Base-by-base conservation (phyloP, 2,797 vertebrate species). In the Poecilia velifera region DNA sequence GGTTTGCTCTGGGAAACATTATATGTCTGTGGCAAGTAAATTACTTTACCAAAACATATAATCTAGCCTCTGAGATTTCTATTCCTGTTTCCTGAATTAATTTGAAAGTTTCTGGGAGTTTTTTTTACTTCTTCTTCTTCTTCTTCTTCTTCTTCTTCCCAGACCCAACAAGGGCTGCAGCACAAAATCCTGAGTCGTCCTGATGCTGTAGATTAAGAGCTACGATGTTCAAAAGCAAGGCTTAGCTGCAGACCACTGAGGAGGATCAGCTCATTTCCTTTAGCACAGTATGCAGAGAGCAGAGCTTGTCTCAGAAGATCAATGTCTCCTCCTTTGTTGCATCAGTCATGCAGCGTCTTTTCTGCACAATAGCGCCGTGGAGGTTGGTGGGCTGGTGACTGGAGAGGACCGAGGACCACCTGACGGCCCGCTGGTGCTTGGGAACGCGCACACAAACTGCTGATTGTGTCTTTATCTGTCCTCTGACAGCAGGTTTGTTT, bases 211-310 rank as follows among this genome's bases (percentile, higher is more conserved):
- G 92, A 93, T 93, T 94, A 92, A 88, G 82, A 74, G 74, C 88
- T 91, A 83, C 88, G 89, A 90, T 34, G 45, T 22, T 76, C 76
- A 83, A 92, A 92, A 86, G 82, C 91, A 92, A 87, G 91, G 87
- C 91, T 93, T 93, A 89, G 88, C 89, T 89, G 90, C 86, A 84
- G 89, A 91, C 90, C 84, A 89, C 86, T 94, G 84, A 78, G 90
- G 85, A 90, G 92, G 87, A 95, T 95, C 94, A 88, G 86, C 91
- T 94, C 86, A 92, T 90, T 95, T 95, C 92, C 93, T 89, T 90
- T 79, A 89, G 57, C 82, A 76, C 89, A 86, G 88, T 84, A 87
- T 49, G 86, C 89, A 88, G 90, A 90, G 88, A 93, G 89, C 83
- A 86, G 83, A 90, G 91, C 86, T 87, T 82, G 93, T 90, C 90